phyloP scores from a whole-genome alignment of 2,797 vertebrate species.

The Phrynocephalus forsythii region DNA sequence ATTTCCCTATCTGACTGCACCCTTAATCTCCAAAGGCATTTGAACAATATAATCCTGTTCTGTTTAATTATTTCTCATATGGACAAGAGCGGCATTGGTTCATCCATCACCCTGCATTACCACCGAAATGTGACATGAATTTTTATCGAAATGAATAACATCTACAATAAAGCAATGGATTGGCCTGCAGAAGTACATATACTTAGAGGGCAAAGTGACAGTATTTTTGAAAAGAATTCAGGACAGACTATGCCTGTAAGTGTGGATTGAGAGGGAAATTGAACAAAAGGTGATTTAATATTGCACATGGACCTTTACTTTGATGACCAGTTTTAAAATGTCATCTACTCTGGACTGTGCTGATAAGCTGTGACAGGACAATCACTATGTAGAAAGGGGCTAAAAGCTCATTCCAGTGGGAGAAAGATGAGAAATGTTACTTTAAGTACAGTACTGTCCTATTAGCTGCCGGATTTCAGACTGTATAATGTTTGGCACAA shows the following conservation, averaged over 20 bases:
- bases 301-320: background rate
- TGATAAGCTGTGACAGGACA: conserved; percentile 21
- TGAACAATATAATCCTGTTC: background rate
- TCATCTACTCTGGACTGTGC: background rate
- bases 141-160: background rate
- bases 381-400: conserved; percentile 10
- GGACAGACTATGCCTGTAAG: background rate
- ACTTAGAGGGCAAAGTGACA: background rate
- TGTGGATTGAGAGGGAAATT: background rate
- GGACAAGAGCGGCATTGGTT: background rate
- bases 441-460: background rate
- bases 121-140: background rate
- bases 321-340: conserved; percentile 20
- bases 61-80: background rate
- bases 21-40: background rate
- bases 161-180: background rate
- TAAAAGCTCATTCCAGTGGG: background rate
- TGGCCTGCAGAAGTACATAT: background rate
- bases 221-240: background rate
- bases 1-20: no score
- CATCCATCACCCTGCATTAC: background rate
- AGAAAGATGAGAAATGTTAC: background rate
- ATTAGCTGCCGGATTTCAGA: background rate
- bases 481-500: background rate
- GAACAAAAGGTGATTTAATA: conserved; percentile 37